Evolutionary conservation across 92 coral and sea anemone genomes (phyloP).

Genomic region (Chrysogorgia sp.): DNA sequence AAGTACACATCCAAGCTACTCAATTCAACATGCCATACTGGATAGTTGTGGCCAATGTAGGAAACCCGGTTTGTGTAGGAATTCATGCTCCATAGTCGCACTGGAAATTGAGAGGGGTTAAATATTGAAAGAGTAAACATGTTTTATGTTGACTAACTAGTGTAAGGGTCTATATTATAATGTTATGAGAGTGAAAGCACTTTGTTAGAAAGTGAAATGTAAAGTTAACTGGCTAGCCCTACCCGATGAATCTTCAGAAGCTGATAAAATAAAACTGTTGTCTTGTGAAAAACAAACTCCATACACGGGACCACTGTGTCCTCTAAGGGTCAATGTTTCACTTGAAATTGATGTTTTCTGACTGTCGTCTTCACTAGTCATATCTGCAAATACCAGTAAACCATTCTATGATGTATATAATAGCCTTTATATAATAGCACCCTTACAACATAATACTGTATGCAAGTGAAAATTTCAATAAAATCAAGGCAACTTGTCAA

Average conservation of each 20-base stretch:
- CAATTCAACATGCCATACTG: constrained; percentile 95
- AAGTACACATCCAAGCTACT: constrained; percentile 92
- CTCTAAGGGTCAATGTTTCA: constrained; percentile 67
- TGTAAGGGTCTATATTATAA: not conserved
- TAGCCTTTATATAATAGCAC: too few relatives aligned
- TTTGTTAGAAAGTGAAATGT: not conserved
- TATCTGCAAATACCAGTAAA: constrained; percentile 45
- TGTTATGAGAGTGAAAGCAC: not conserved
- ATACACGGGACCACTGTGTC: constrained; percentile 95
- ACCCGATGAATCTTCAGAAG: constrained; percentile 90
- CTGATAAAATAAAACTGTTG: constrained; percentile 74
- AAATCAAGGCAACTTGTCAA: not conserved
- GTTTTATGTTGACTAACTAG: not conserved
- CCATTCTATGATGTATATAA: too few relatives aligned
- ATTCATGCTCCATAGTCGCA: constrained; percentile 93
- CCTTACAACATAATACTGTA: too few relatives aligned
- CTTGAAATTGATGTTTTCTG: constrained; percentile 70
- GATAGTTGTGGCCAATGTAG: constrained; percentile 92
- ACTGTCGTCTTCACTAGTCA: constrained; percentile 33
- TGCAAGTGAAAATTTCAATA: not conserved
- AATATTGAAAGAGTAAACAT: not conserved
- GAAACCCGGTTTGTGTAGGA: constrained; percentile 87
- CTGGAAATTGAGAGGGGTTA: constrained; percentile 46
- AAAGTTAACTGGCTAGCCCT: not conserved
- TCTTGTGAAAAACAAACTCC: constrained; percentile 83